phyloP scores from a whole-genome alignment of 1,140 invertebrate genomes.

The Drosophila asahinai region DNA sequence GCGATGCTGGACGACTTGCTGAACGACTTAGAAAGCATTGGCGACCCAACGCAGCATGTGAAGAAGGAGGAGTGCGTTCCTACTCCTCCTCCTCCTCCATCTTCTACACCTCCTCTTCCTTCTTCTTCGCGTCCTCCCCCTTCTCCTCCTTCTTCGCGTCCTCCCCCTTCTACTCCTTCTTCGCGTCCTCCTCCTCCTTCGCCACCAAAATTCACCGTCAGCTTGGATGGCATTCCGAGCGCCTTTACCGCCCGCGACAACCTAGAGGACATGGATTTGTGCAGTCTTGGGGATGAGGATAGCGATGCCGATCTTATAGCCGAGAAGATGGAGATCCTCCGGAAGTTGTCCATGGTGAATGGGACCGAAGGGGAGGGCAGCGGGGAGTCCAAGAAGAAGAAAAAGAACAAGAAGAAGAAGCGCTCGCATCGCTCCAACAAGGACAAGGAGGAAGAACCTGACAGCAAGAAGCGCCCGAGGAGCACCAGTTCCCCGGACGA shows the following conservation, averaged over 20 bases:
- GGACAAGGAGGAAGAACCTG: conserved; percentile 35
- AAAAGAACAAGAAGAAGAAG: conserved; percentile 49
- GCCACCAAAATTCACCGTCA: background rate
- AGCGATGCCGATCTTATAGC: conserved; percentile 4
- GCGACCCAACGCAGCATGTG: background rate
- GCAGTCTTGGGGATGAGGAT: background rate
- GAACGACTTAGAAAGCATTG: background rate
- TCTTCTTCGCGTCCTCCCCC: background rate
- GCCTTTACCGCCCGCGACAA: background rate
- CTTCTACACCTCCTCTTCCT: background rate
- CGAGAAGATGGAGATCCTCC: background rate
- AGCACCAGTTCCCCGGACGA: background rate
- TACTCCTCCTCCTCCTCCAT: background rate
- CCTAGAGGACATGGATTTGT: conserved; percentile 30
- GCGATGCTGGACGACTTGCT: background rate
- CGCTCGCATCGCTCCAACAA: conserved; percentile 22
- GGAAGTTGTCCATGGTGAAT: background rate
- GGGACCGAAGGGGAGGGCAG: background rate
- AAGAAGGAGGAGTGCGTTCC: background rate
- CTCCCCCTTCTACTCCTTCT: background rate
- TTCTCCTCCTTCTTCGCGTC: background rate
- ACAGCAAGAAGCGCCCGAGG: conserved; percentile 14
- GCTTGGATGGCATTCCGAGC: conserved; percentile 14
- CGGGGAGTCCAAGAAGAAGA: background rate
- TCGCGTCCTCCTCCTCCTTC: background rate